Percentiles rank a stretch among this genome's conserved stretches.
phyloP scores from a whole-genome alignment of 2,797 vertebrate genomes.

The Buphagus erythrorhynchus region DNA sequence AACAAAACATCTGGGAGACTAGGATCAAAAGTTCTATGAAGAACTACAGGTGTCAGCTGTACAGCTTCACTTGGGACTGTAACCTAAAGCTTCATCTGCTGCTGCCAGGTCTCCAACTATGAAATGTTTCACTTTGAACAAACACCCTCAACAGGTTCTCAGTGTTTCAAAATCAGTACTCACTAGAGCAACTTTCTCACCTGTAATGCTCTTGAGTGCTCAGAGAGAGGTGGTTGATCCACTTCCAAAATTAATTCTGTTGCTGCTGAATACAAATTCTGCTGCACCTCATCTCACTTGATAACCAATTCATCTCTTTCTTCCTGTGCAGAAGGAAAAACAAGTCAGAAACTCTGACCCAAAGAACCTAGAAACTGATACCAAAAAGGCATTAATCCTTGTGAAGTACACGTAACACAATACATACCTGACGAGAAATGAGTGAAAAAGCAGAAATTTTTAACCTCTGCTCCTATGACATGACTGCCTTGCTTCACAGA shows the following conservation, averaged over 20 bases:
- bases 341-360: background rate
- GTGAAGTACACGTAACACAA: background rate
- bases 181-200: constrained; percentile 32
- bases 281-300: constrained; percentile 72
- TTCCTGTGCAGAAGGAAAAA: constrained; percentile 42
- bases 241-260: constrained; percentile 77
- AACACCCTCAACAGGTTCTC: background rate
- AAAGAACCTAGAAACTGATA: background rate
- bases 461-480: background rate
- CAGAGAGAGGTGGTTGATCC: constrained; percentile 64
- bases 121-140: background rate
- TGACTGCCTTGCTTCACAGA: background rate
- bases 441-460: background rate
- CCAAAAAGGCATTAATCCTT: background rate
- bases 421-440: rapidly evolving
- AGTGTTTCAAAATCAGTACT: background rate
- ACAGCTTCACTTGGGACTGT: background rate
- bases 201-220: constrained; percentile 71
- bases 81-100: background rate
- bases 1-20: background rate
- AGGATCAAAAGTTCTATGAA: background rate
- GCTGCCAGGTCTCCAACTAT: background rate
- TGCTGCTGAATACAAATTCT: constrained; percentile 53
- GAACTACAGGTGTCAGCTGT: background rate
- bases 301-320: constrained; percentile 70